Evolutionary conservation across 1,140 invertebrate species (phyloP).

Genomic region (Platyscapa corneri): DNA sequence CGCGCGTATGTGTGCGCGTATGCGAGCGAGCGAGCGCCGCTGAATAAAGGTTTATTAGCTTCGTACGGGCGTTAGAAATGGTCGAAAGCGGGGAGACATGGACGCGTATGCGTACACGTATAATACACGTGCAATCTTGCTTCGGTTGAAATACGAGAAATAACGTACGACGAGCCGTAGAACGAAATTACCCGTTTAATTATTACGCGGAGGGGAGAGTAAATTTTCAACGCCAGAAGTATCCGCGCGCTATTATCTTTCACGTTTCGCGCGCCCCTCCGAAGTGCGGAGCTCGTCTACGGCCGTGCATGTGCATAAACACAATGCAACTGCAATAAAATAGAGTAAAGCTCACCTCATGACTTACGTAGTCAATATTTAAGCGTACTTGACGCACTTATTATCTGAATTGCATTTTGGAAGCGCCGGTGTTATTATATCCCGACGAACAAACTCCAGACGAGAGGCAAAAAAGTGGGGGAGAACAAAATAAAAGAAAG

Average conservation of each 20-base stretch:
- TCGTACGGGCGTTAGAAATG: conserved; percentile 1
- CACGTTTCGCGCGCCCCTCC: background rate
- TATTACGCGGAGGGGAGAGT: background rate
- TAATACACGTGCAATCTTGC: background rate
- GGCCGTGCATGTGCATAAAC: background rate
- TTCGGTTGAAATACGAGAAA: conserved; percentile 8
- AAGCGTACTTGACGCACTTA: background rate
- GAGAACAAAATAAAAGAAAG: background rate
- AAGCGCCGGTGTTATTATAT: background rate
- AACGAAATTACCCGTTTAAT: background rate
- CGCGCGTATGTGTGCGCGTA: too few relatives aligned
- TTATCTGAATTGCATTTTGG: background rate
- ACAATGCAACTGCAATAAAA: conserved; percentile 19
- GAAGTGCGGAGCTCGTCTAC: too few relatives aligned
- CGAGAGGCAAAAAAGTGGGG: background rate
- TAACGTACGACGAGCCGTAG: background rate
- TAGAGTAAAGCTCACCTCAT: background rate
- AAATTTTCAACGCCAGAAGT: conserved; percentile 14
- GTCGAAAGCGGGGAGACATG: background rate
- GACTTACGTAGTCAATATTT: conserved; percentile 11
- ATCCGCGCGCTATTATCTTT: background rate
- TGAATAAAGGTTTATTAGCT: conserved; percentile 35
- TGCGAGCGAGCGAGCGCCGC: background rate
- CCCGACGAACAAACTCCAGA: background rate
- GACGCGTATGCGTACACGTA: background rate